These are phyloP conservation scores for Rhinogobio ventralis DNA, from an alignment of 2,797 vertebrate genomes.

Conservation along the genomic window DNA sequence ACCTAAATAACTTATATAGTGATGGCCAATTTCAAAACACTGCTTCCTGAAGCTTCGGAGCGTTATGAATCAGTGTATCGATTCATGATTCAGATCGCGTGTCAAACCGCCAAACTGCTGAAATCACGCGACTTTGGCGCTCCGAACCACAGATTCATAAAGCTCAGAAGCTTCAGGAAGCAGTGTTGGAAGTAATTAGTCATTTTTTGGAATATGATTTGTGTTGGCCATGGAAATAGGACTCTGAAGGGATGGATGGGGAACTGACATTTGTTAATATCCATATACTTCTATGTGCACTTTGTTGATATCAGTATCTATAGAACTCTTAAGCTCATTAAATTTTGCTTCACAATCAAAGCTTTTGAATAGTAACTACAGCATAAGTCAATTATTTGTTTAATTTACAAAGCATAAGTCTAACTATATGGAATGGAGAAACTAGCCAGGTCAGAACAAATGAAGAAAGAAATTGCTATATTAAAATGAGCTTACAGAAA, in stretches of 20 bases:
- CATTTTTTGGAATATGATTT: slow-evolving; percentile 72
- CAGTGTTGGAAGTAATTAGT: too few species aligned
- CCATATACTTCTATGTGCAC: slow-evolving; percentile 43
- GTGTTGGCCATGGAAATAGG: slow-evolving; percentile 71
- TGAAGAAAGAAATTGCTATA: background rate
- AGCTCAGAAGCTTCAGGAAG: too few species aligned
- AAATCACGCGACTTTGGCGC: too few species aligned
- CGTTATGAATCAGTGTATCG: too few species aligned
- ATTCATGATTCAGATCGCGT: too few species aligned
- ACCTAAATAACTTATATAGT: too few species aligned
- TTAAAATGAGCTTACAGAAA: slow-evolving; percentile 56
- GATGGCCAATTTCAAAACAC: too few species aligned
- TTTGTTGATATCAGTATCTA: slow-evolving; percentile 18
- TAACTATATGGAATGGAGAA: slow-evolving; percentile 4
- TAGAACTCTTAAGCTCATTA: slow-evolving; percentile 4
- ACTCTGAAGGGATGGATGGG: slow-evolving; percentile 63
- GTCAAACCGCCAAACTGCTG: too few species aligned
- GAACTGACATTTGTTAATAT: slow-evolving; percentile 61
- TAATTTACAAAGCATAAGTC: slow-evolving; percentile 24
- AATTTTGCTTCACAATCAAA: background rate
- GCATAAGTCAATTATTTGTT: slow-evolving; percentile 27
- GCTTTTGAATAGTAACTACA: slow-evolving; percentile 3
- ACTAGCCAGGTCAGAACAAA: background rate
- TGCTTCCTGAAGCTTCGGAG: too few species aligned
- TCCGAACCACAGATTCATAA: too few species aligned